A percentile compares a stretch with the other conserved stretches of the same genome.
Evolutionary conservation across 1,140 invertebrate genomes (phyloP).

Genomic region (Drepana arcuata): DNA sequence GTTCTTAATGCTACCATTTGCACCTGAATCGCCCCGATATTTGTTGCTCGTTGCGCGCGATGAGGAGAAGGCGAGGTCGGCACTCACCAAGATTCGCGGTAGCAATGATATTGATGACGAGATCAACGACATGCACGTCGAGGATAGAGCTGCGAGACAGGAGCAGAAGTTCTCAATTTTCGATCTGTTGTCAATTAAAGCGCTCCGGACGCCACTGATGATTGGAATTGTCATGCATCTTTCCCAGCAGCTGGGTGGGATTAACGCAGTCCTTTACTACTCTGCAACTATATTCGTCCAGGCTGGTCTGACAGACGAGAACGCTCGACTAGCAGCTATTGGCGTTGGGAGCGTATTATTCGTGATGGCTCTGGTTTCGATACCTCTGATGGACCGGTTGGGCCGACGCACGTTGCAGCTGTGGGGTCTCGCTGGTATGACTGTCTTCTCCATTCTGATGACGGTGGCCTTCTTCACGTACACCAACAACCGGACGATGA

Average conservation of each 20-base stretch:
- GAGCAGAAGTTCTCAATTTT: conserved; percentile 87
- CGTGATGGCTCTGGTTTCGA: conserved; percentile 91
- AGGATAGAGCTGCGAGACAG: conserved; percentile 85
- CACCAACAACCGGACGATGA: conserved; percentile 73
- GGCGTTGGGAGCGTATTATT: conserved; percentile 96
- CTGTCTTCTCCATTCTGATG: conserved; percentile 92
- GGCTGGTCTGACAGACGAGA: conserved; percentile 83
- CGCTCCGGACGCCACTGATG: conserved; percentile 85
- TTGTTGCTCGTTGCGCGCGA: conserved; percentile 88
- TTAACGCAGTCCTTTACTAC: conserved; percentile 96
- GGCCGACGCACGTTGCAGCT: conserved; percentile 91
- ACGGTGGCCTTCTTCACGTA: conserved; percentile 81
- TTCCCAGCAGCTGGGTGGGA: conserved; percentile 95
- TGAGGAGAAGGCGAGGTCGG: conserved; percentile 86
- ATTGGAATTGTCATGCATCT: conserved; percentile 96
- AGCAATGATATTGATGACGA: conserved; percentile 82
- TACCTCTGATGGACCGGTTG: conserved; percentile 92
- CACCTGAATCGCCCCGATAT: conserved; percentile 86
- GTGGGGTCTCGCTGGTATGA: conserved; percentile 91
- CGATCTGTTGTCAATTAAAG: conserved; percentile 83
- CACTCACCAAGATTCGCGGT: conserved; percentile 46
- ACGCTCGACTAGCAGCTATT: conserved; percentile 89
- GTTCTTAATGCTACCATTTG: conserved; percentile 86
- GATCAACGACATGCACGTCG: conserved; percentile 91
- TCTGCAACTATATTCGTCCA: conserved; percentile 87